phyloP scores from a whole-genome alignment of 2,797 vertebrate species.

The Acanthopagrus latus region DNA sequence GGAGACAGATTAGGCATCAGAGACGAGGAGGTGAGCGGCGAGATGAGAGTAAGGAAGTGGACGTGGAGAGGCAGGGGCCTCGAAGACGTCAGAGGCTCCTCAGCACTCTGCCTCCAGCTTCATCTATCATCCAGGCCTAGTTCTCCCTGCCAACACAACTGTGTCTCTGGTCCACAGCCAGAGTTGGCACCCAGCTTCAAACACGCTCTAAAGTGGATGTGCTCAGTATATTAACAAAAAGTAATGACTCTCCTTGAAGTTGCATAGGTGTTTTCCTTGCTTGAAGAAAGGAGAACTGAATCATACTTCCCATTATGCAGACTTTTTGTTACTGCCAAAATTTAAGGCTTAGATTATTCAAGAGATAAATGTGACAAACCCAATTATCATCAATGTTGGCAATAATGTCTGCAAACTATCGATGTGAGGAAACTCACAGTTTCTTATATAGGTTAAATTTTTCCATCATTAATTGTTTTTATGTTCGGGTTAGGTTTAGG shows the following conservation, averaged over 20 bases:
- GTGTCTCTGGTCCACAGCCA: slow-evolving; percentile 66
- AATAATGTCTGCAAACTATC: too few relatives aligned
- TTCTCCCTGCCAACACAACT: slow-evolving; percentile 62
- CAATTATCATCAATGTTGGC: too few relatives aligned
- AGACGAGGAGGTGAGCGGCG: slow-evolving; percentile 51
- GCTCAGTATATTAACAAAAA: slow-evolving; percentile 54
- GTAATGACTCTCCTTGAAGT: slow-evolving; percentile 57
- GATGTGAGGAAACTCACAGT: too few relatives aligned
- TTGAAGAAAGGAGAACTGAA: not conserved
- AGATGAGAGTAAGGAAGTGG: slow-evolving; percentile 63
- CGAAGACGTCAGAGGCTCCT: slow-evolving; percentile 61
- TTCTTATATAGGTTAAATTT: too few relatives aligned
- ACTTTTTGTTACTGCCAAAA: slow-evolving; percentile 11
- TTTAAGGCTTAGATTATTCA: not conserved
- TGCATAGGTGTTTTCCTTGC: slow-evolving; percentile 42
- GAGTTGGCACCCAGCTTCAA: slow-evolving; percentile 57
- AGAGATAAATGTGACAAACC: too few relatives aligned
- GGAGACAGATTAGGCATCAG: slow-evolving; percentile 67
- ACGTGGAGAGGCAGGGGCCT: slow-evolving; percentile 64
- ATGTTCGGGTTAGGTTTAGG: too few relatives aligned
- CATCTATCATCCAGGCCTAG: slow-evolving; percentile 73
- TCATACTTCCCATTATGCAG: not conserved
- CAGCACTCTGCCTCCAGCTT: slow-evolving; percentile 60
- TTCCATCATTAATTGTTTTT: too few relatives aligned
- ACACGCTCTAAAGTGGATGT: slow-evolving; percentile 54